Base-by-base conservation (phyloP, 2,113 vertebrate genomes). In the Tyto alba region DNA sequence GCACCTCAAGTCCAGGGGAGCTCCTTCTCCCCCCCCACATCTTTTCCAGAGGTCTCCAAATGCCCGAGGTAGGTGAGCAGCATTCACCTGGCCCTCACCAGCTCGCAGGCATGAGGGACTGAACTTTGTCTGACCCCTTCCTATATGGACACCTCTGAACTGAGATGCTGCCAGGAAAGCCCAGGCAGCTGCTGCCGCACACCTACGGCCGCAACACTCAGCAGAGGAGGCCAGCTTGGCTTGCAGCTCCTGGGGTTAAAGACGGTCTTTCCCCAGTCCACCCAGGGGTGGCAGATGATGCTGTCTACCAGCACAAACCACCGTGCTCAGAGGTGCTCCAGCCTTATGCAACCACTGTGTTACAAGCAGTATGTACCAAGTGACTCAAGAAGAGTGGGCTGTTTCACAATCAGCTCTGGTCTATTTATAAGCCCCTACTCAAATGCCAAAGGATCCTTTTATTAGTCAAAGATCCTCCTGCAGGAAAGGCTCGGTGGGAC, bases 351-450 rank as follows among this genome's bases (percentile, higher is more conserved):
- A 95, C 67, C 52, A 16, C 59, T 32, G 63, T 69, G 90, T 79
- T 87, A 85, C 82, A 59, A 40, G 64, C 11, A 3, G 47, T 52
- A 20, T 83, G 90, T 76, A 86, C 80, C 71, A 63, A 93, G 38
- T 47, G 79, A 92, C 85, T 86, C 38, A 72, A 87, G 89, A 32
- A 80, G 64, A 95, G 85, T 72, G 85, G 90, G 86, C 80, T 81
- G 69, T 95, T 94, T 94, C 90, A 94, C 89, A 89, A 84, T 59
- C 56, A 76, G 13, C 50, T 30, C 67, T 40, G 25, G 19, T 83
- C 59, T 88, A 86, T 88, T 93, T 96, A 84, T 87, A 91, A 88
- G 74, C 55, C 92, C 47, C 93, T 93, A 81, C 79, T 74, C 84
- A 66, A 94, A 86, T 83, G 48, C 88, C 75, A 89, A 43, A 82